Evolutionary conservation across 2,888 invertebrate genomes (phyloP).

Genomic region (Panzeria rudis): DNA sequence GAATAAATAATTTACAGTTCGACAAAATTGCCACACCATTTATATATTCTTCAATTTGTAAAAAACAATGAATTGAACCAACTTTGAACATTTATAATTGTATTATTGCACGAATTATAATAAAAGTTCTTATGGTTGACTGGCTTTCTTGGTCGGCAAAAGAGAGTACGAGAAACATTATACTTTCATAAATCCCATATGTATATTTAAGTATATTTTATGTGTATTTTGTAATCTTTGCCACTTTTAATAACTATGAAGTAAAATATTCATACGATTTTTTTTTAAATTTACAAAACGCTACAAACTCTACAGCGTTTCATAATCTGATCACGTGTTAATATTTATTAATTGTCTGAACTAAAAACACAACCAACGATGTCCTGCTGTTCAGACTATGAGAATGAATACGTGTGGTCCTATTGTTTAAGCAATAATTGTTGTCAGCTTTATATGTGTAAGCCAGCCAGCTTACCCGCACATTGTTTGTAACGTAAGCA

Average conservation of each 20-base stretch:
- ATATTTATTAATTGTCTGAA: constrained; percentile 84
- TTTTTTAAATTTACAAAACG: constrained; percentile 54
- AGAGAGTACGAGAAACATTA: background rate
- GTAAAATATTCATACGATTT: constrained; percentile 36
- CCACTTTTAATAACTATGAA: constrained; percentile 35
- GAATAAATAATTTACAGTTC: too few relatives aligned
- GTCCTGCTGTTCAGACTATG: constrained; percentile 82
- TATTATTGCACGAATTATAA: background rate
- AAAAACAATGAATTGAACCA: too few relatives aligned
- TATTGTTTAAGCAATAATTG: constrained; percentile 73
- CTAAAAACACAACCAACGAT: constrained; percentile 72
- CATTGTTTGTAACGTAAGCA: constrained; percentile 4
- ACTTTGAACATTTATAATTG: background rate
- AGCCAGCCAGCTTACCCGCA: background rate
- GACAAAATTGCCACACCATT: too few relatives aligned
- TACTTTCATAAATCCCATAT: constrained; percentile 12
- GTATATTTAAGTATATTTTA: too few relatives aligned
- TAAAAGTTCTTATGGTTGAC: background rate
- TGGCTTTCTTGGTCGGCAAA: background rate
- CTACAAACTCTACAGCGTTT: constrained; percentile 64
- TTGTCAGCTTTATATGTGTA: constrained; percentile 3
- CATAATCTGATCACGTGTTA: constrained; percentile 82
- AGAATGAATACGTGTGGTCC: constrained; percentile 83
- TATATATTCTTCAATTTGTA: too few relatives aligned
- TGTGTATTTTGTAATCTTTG: constrained; percentile 26